phyloP scores from a whole-genome alignment of 2,113 vertebrate species.

The Proterorhinus semilunaris region DNA sequence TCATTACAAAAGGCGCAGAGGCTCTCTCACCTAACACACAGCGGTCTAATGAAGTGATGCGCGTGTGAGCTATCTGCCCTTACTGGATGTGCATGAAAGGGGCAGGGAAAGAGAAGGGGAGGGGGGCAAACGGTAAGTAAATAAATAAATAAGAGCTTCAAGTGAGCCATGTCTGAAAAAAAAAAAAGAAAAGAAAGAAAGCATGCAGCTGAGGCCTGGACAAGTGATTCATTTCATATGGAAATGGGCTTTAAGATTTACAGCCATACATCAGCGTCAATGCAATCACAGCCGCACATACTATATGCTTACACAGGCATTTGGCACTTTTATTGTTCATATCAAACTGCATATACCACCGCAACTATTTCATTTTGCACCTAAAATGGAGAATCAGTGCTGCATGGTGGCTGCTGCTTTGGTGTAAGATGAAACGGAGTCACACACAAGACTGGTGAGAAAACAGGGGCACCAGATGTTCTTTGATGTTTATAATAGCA shows the following conservation, averaged over 20 bases:
- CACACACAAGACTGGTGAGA: conserved; percentile 96
- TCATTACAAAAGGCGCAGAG: conserved; percentile 89
- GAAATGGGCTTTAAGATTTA: conserved; percentile 72
- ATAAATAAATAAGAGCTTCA: conserved; percentile 59
- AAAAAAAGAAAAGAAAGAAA: conserved; percentile 10
- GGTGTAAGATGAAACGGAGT: conserved; percentile 77
- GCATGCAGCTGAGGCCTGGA: conserved; percentile 59
- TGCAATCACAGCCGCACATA: conserved; percentile 59
- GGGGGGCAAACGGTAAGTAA: conserved; percentile 25
- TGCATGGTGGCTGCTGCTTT: conserved; percentile 55
- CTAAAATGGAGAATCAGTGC: conserved; percentile 63
- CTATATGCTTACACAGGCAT: conserved; percentile 61
- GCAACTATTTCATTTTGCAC: conserved; percentile 38
- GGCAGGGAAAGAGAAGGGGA: not conserved
- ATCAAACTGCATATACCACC: conserved; percentile 49
- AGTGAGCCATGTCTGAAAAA: conserved; percentile 47
- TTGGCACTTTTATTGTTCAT: conserved; percentile 62
- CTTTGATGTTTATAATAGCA: conserved; percentile 99
- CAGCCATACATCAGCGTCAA: conserved; percentile 61
- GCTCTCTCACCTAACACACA: conserved; percentile 95
- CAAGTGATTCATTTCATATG: conserved; percentile 73
- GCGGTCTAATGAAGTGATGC: conserved; percentile 95
- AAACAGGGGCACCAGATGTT: conserved; percentile 99
- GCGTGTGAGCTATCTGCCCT: conserved; percentile 64
- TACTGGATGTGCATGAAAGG: conserved; percentile 48